Evolutionary conservation across 2,797 vertebrate genomes (phyloP).

Genomic region (Microctenopoma stevenorrisi): DNA sequence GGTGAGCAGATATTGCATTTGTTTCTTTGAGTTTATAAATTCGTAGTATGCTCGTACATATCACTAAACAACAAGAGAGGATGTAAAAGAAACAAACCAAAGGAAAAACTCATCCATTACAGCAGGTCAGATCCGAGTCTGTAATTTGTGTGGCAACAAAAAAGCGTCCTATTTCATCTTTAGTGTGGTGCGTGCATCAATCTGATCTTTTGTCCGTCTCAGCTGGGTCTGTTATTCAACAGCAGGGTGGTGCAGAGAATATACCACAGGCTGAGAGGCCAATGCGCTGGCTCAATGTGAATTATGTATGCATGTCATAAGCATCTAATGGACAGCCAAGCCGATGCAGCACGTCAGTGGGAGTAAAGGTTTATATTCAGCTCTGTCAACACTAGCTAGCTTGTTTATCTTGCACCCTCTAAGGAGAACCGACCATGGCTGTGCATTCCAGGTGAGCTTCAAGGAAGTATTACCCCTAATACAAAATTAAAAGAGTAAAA

Average conservation of each 20-base stretch:
- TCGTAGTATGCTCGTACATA: conserved; percentile 23
- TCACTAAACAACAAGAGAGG: conserved; percentile 33
- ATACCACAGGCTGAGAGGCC: conserved; percentile 45
- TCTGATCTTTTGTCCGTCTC: conserved; percentile 71
- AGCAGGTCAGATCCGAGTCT: conserved; percentile 54
- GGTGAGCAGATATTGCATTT: conserved; percentile 34
- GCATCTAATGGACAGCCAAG: conserved; percentile 74
- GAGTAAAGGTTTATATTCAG: conserved; percentile 74
- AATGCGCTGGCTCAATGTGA: conserved; percentile 56
- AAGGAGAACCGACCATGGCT: conserved; percentile 49
- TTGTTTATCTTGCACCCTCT: conserved; percentile 68
- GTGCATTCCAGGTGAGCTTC: conserved; percentile 68
- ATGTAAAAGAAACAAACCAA: conserved; percentile 49
- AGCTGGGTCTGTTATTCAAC: conserved; percentile 56
- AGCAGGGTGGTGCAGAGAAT: conserved; percentile 36
- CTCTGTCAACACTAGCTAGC: conserved; percentile 75
- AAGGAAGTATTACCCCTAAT: conserved; percentile 55
- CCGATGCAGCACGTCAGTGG: conserved; percentile 70
- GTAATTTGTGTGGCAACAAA: conserved; percentile 70
- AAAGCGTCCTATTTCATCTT: conserved; percentile 62
- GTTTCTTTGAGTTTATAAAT: conserved; percentile 47
- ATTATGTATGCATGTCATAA: conserved; percentile 79
- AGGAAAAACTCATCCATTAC: conserved; percentile 48
- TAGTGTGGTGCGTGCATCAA: conserved; percentile 55
- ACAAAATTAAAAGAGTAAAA: conserved; percentile 57